Percentiles rank a stretch among this genome's conserved stretches.
Conservation (phyloP, 2,888 invertebrate species). For the Globia sparganii region DNA sequence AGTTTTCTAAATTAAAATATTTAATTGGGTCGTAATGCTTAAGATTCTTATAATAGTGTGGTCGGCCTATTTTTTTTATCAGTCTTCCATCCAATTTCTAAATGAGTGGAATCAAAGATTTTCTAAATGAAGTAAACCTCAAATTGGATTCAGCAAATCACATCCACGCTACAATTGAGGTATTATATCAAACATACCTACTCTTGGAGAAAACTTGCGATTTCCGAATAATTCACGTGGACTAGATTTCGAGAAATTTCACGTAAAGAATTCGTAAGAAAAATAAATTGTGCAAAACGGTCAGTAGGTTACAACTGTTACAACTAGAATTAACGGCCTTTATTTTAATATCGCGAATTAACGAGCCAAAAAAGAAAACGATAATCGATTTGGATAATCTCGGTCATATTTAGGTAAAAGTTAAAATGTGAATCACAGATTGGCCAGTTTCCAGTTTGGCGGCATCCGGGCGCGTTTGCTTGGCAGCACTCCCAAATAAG, state of each 20-base stretch:
- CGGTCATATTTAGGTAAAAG: constrained; percentile 67
- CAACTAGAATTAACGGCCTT: not conserved
- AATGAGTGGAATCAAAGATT: not conserved
- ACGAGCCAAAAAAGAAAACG: constrained; percentile 11
- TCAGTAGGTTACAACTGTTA: constrained; percentile 24
- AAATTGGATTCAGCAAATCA: not conserved
- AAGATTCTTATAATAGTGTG: not conserved
- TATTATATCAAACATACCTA: not conserved
- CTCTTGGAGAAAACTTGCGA: constrained; percentile 12
- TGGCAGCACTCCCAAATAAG: constrained; percentile 69
- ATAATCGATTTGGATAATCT: constrained; percentile 29
- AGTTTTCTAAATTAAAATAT: constrained; percentile 1
- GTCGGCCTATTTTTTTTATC: constrained; percentile 5
- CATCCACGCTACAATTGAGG: not conserved
- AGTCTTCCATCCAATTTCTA: not conserved
- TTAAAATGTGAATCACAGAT: constrained; percentile 62
- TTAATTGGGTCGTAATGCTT: not conserved
- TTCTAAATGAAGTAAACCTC: not conserved
- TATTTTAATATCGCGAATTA: constrained; percentile 11
- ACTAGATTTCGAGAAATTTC: constrained; percentile 8
- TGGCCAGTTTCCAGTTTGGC: constrained; percentile 68
- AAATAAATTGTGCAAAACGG: constrained; percentile 13
- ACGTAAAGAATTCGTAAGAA: constrained; percentile 11
- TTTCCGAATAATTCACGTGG: not conserved
- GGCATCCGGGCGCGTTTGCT: constrained; percentile 56